Percentiles rank a stretch among this genome's conserved stretches.
Conservation (phyloP, 2,113 vertebrate species). For the Oceanodroma tethys region DNA sequence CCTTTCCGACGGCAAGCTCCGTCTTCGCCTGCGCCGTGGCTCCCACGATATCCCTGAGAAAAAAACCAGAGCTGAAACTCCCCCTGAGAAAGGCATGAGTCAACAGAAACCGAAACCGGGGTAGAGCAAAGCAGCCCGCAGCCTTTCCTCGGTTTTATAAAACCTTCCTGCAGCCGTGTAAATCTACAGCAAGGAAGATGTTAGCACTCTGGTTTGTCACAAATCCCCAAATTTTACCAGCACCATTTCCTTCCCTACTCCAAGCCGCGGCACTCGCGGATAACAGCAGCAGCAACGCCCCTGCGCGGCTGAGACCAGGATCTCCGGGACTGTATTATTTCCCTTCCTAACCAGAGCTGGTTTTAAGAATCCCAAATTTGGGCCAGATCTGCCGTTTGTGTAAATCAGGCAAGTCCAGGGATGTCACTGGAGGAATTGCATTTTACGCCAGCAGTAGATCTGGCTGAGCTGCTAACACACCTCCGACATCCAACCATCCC, state of each 20-base stretch:
- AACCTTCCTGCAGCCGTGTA: neutral
- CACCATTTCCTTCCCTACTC: fast-evolving
- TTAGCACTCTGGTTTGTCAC: fast-evolving
- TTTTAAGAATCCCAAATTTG: no score
- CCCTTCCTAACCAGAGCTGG: neutral
- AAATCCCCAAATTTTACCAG: fast-evolving
- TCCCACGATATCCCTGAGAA: neutral
- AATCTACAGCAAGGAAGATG: fast-evolving
- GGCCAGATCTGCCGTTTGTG: neutral
- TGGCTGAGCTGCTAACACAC: neutral
- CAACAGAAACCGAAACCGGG: neutral
- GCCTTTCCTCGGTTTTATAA: fast-evolving
- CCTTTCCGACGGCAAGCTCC: neutral
- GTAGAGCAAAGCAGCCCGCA: neutral
- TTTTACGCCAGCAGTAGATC: neutral
- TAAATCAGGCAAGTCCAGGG: fast-evolving
- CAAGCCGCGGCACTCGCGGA: fast-evolving
- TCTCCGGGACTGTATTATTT: fast-evolving
- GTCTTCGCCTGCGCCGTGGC: fast-evolving
- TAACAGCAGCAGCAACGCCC: neutral
- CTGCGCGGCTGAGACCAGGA: fast-evolving
- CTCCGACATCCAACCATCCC: neutral
- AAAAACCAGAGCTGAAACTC: neutral
- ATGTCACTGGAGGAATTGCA: neutral
- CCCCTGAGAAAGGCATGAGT: neutral